These are phyloP conservation scores for Marmota flaviventris DNA, from an alignment of 2,113 vertebrate genomes.

Conservation along the genomic window DNA sequence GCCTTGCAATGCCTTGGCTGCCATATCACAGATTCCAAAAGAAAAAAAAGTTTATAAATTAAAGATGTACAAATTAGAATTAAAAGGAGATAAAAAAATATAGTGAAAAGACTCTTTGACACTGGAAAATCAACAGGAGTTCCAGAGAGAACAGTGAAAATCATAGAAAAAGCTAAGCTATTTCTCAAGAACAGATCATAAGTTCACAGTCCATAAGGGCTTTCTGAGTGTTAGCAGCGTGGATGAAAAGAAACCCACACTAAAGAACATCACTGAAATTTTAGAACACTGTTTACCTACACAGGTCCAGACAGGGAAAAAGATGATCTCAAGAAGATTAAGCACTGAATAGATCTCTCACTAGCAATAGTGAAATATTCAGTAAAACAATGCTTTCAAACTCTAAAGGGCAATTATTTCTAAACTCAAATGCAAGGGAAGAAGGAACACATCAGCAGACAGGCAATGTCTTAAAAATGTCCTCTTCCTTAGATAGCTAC, in stretches of 20 bases:
- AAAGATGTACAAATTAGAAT: neutral
- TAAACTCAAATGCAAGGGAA: slow-evolving; percentile 18
- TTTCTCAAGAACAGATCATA: neutral
- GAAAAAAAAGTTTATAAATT: neutral
- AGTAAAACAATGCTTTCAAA: neutral
- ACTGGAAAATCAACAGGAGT: neutral
- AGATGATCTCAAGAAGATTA: neutral
- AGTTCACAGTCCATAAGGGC: neutral
- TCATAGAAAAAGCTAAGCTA: neutral
- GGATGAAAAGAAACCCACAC: neutral
- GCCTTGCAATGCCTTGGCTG: accelerated
- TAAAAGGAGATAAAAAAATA: neutral
- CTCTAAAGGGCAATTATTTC: neutral
- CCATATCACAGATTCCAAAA: neutral
- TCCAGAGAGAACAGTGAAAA: neutral
- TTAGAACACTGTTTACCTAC: neutral
- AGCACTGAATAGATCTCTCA: neutral
- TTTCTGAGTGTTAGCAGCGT: neutral
- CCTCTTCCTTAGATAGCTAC: neutral
- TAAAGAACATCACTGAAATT: neutral
- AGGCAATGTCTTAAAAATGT: neutral
- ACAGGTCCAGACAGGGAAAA: neutral
- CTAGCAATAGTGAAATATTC: neutral
- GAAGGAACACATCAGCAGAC: neutral
- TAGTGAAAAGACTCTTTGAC: neutral